Percentiles rank a stretch among this genome's conserved stretches.
Evolutionary conservation across 1,140 invertebrate genomes (phyloP).

Genomic region (Drosophila pectinifera): DNA sequence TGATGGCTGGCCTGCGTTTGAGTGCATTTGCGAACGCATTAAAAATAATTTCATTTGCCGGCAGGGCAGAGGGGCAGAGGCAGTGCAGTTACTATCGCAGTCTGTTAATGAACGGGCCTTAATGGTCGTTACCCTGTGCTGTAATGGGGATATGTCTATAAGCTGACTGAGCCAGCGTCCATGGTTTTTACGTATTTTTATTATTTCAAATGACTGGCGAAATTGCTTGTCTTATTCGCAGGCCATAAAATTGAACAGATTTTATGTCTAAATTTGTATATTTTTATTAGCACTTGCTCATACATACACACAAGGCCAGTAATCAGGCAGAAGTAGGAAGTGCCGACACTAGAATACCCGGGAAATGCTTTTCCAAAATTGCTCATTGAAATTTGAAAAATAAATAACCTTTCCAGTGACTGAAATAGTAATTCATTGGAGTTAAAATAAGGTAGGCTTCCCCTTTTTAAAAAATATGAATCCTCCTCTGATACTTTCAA

Average conservation of each 20-base stretch:
- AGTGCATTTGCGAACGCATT: conserved; percentile 77
- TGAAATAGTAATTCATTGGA: too few relatives aligned
- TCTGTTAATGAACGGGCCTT: conserved; percentile 41
- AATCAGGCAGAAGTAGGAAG: background rate
- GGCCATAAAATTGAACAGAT: conserved; percentile 73
- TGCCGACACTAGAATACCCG: background rate
- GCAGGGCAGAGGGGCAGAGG: conserved; percentile 21
- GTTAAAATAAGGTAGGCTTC: too few relatives aligned
- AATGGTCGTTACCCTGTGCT: conserved; percentile 26
- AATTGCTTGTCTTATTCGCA: conserved; percentile 38
- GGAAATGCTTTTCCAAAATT: background rate
- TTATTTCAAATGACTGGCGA: conserved; percentile 6
- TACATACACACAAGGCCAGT: conserved; percentile 15
- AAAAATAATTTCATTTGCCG: conserved; percentile 74
- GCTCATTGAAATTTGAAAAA: background rate
- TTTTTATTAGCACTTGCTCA: conserved; percentile 79
- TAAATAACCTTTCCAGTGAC: too few relatives aligned
- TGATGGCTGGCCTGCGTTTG: conserved; percentile 49
- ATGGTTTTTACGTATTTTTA: conserved; percentile 9
- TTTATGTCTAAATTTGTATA: conserved; percentile 80
- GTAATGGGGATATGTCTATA: conserved; percentile 5
- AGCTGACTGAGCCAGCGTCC: background rate
- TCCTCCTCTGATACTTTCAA: background rate
- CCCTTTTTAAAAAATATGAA: too few relatives aligned
- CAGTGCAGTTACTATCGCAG: conserved; percentile 10